Evolutionary conservation across 2,113 vertebrate genomes (phyloP).

Genomic region (Eulemur rufifrons): DNA sequence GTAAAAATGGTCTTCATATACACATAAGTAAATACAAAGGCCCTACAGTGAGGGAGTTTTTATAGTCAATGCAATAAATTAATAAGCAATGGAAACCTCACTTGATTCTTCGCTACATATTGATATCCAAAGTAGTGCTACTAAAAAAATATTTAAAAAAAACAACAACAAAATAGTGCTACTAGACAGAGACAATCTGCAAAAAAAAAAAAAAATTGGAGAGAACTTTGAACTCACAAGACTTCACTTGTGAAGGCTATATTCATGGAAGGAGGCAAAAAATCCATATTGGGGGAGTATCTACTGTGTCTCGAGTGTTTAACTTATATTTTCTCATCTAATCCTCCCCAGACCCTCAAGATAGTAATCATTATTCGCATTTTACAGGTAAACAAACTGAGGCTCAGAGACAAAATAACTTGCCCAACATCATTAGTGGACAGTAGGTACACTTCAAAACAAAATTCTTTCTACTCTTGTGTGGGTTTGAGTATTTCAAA

Average conservation of each 20-base stretch:
- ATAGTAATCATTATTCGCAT: constrained; percentile 34
- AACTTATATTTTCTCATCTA: constrained; percentile 40
- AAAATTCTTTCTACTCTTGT: constrained; percentile 33
- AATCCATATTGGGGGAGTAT: background rate
- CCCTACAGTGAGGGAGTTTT: constrained; percentile 20
- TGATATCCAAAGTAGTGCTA: constrained; percentile 32
- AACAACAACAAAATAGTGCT: background rate
- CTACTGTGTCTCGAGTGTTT: background rate
- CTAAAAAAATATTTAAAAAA: background rate
- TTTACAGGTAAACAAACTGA: constrained; percentile 28
- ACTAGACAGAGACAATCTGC: background rate
- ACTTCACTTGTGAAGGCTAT: constrained; percentile 31
- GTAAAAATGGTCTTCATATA: constrained; percentile 13
- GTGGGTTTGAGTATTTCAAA: constrained; percentile 46
- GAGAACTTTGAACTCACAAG: constrained; percentile 31
- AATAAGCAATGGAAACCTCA: background rate
- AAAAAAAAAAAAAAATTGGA: background rate
- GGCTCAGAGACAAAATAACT: constrained; percentile 18
- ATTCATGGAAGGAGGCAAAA: constrained; percentile 6
- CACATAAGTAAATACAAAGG: constrained; percentile 45
- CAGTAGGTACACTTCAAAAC: background rate
- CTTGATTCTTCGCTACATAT: constrained; percentile 5
- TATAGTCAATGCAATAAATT: constrained; percentile 27
- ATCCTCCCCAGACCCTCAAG: background rate
- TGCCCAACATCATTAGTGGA: background rate